Evolutionary conservation across 2,888 invertebrate genomes (phyloP).

Genomic region (Bhutanitis thaidina): DNA sequence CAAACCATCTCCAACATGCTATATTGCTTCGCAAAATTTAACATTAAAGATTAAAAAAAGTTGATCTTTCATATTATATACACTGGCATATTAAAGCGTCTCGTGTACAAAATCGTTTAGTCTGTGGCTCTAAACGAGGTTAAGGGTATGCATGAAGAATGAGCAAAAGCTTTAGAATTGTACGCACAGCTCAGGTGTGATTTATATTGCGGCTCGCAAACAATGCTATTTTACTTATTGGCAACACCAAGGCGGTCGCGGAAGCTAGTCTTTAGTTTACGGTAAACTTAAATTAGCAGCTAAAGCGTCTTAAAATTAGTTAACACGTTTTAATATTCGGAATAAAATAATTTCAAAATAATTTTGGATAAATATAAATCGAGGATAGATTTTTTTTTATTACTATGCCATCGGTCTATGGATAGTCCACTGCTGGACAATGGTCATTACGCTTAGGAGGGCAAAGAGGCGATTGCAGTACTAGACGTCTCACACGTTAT

Average conservation of each 20-base stretch:
- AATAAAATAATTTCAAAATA: constrained; percentile 14
- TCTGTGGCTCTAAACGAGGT: constrained; percentile 35
- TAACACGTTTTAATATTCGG: constrained; percentile 28
- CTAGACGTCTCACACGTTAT: no score
- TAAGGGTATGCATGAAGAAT: constrained; percentile 43
- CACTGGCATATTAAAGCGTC: constrained; percentile 12
- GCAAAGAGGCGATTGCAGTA: no score
- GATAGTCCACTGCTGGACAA: no score
- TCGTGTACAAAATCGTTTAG: constrained; percentile 26
- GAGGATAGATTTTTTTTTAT: no score
- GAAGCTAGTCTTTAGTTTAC: constrained; percentile 61
- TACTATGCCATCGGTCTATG: no score
- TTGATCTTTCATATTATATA: constrained; percentile 10
- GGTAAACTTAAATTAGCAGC: constrained; percentile 73
- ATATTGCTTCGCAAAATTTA: constrained; percentile 10
- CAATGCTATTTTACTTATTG: constrained; percentile 60
- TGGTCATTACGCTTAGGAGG: no score
- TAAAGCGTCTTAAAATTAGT: constrained; percentile 54
- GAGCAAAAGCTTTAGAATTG: constrained; percentile 42
- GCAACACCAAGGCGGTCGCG: constrained; percentile 49
- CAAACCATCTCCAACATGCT: neutral
- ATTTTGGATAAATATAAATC: no score
- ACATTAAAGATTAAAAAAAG: constrained; percentile 20
- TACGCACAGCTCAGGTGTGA: constrained; percentile 46
- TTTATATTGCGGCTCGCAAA: constrained; percentile 73